Percentiles rank a stretch among this genome's conserved stretches.
Conservation (phyloP, 2,113 vertebrate species). For the Melospiza georgiana region DNA sequence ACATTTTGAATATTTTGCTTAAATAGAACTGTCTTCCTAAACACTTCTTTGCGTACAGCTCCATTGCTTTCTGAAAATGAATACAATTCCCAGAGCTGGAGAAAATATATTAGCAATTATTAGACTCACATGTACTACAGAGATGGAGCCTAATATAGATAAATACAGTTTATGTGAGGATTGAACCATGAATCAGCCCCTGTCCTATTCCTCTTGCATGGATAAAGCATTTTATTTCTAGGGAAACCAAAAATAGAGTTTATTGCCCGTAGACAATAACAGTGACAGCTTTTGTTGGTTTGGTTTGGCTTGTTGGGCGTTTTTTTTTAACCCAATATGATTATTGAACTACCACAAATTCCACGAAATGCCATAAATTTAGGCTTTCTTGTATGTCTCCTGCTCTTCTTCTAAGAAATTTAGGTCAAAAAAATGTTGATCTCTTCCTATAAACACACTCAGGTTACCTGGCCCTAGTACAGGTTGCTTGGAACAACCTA, state of each 20-base stretch:
- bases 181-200: neutral
- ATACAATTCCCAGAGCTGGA: neutral
- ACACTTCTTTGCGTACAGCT: neutral
- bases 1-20: neutral
- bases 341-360: neutral
- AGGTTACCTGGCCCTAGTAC: neutral
- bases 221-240: neutral
- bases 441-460: neutral
- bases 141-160: neutral
- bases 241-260: neutral
- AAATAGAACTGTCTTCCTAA: neutral
- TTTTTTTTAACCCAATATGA: fast-evolving
- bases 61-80: neutral
- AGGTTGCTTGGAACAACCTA: neutral
- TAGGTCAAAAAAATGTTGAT: neutral
- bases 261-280: neutral
- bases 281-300: neutral
- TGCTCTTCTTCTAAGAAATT: neutral
- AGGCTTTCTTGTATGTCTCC: neutral
- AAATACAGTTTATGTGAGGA: neutral
- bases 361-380: neutral
- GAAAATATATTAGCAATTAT: neutral
- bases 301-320: neutral
- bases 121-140: neutral
- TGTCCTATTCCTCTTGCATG: neutral